Base-by-base conservation (phyloP, 2,888 invertebrate species). In the Trichacis sp. region DNA sequence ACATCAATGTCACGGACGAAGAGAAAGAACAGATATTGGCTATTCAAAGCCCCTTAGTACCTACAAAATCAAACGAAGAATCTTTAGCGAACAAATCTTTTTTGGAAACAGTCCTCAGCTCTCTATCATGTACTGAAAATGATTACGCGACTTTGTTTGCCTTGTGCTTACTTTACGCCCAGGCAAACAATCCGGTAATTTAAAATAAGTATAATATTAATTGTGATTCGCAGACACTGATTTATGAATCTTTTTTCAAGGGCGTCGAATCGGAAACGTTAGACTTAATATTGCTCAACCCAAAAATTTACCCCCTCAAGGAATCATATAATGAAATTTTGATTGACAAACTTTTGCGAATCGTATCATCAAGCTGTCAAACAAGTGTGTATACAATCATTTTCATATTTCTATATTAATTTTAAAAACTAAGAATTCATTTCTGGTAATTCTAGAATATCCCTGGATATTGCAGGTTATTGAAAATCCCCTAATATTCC, bases 81-180 rank as follows among this genome's bases (percentile, higher is more conserved):
- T 86, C 87, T 38, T 84, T 89, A 46, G 86, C 87, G 17, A 89
- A 87, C 70, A 90, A 92, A 75, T 93, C 96, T 0, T 97, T 97
- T 85, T 86, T 98, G 71, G 94, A 96, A 83, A 93, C 95, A 3
- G 91, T 98, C 48, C 87, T 97, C 63, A 92, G 93, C 74, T 92
- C 96, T 0, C 86, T 98, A 71, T 93, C 95, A 78, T 95, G 96
- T 80, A 88, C 88, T 9, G 96, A 97, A 80, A 97, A 97, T 85
- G 98, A 99, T 87, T 98, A 98, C 81, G 90, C 94, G 45, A 92
- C 97, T 4, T 87, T 99, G 62, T 95, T 98, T 83, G 92, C 94
- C 2, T 87, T 98, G 12, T 95, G 97, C 85, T 87, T 98, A 62
- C 88, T 98, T 38, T 97, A 96, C 84, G 96, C 98, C 11, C 89